Evolutionary conservation across 2,113 vertebrate species (phyloP).

Genomic region (Anoura caudifer): DNA sequence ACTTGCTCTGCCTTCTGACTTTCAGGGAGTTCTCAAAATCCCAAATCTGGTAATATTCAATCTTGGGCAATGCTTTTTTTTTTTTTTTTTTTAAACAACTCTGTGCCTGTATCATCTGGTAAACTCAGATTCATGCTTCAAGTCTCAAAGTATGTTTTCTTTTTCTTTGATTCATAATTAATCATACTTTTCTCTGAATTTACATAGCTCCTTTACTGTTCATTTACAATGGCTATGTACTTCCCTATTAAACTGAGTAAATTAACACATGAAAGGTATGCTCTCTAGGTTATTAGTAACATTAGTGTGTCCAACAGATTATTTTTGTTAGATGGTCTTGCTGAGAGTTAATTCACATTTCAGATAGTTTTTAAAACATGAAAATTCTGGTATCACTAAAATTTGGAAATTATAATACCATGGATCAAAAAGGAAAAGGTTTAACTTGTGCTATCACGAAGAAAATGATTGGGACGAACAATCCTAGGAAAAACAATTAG

Average conservation of each 20-base stretch:
- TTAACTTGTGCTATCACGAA: neutral
- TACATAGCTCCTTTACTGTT: neutral
- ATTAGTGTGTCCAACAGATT: neutral
- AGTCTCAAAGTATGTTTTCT: neutral
- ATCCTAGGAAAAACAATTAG: slow-evolving; percentile 16
- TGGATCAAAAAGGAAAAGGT: neutral
- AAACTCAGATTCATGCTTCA: slow-evolving; percentile 38
- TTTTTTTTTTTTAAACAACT: neutral
- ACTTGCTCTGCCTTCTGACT: neutral
- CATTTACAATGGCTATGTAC: neutral
- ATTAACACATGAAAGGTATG: slow-evolving; percentile 21
- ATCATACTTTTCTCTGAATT: neutral
- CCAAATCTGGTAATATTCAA: slow-evolving; percentile 23
- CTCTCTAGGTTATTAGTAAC: slow-evolving; percentile 8
- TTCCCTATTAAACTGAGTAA: neutral
- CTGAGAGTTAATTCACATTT: neutral
- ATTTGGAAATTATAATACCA: slow-evolving; percentile 13
- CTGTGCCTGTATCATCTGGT: neutral
- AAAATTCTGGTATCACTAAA: slow-evolving; percentile 11
- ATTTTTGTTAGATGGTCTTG: slow-evolving; percentile 12
- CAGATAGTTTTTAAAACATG: neutral
- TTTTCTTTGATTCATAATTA: neutral
- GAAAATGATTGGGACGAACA: slow-evolving; percentile 45
- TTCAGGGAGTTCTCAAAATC: slow-evolving; percentile 31
- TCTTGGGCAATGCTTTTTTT: neutral